Evolutionary conservation across 2,797 vertebrate species (phyloP).

Genomic region (Euphonia xanthogaster): DNA sequence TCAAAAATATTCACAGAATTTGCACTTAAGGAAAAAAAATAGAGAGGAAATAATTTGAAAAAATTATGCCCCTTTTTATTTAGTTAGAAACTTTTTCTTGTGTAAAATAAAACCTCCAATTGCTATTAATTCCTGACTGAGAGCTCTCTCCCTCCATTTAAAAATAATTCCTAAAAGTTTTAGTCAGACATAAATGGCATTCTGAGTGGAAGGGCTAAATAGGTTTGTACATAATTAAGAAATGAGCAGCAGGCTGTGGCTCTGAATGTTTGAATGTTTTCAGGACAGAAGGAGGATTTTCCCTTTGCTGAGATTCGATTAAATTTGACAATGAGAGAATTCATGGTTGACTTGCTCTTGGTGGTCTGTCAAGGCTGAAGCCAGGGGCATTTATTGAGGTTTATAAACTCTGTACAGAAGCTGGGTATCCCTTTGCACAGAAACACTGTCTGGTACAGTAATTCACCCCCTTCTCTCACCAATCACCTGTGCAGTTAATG

Average conservation of each 20-base stretch:
- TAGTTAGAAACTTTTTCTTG: not conserved
- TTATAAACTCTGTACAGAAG: constrained; percentile 3
- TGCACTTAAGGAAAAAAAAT: not conserved
- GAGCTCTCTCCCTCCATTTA: not conserved
- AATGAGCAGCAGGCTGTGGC: constrained; percentile 37
- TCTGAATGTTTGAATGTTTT: not conserved
- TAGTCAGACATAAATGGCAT: not conserved
- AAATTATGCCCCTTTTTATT: not conserved
- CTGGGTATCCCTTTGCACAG: not conserved
- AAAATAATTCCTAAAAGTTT: not conserved
- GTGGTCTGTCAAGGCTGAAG: constrained; percentile 35
- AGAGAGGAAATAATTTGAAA: not conserved
- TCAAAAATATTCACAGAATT: not conserved
- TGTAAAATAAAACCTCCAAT: not conserved
- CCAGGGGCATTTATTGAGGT: not conserved
- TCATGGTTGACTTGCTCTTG: constrained; percentile 25
- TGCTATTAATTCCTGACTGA: not conserved
- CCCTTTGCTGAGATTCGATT: constrained; percentile 31
- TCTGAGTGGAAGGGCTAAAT: not conserved
- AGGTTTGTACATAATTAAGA: constrained; percentile 49
- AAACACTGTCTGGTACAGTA: not conserved
- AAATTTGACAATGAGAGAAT: constrained; percentile 46
- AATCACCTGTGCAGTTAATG: not conserved
- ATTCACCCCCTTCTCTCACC: not conserved
- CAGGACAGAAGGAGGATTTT: constrained; percentile 14